Evolutionary conservation across 2,113 vertebrate genomes (phyloP).

Genomic region (Aspiorhynchus laticeps): DNA sequence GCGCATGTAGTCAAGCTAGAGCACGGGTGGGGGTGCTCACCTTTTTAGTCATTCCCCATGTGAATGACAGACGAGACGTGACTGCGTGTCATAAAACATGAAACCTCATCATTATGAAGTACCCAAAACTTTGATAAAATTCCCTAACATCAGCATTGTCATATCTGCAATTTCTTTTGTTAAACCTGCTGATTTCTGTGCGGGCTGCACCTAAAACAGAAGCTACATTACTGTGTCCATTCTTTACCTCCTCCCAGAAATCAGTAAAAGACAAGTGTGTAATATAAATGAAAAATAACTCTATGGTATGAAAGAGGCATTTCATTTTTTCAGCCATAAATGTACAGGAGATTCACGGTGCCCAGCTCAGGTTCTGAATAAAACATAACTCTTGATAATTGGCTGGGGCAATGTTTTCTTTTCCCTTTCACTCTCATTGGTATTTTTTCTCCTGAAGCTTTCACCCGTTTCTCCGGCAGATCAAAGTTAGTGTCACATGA

Average conservation of each 20-base stretch:
- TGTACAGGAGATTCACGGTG: constrained; percentile 57
- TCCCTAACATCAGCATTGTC: constrained; percentile 9
- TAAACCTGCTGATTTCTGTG: neutral
- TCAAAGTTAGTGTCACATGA: constrained; percentile 77
- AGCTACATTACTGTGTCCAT: constrained; percentile 15
- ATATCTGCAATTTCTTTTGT: neutral
- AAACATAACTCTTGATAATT: constrained; percentile 72
- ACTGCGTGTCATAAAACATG: constrained; percentile 1
- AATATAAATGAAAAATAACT: constrained; percentile 51
- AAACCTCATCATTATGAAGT: neutral
- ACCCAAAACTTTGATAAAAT: neutral
- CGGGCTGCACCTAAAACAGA: constrained; percentile 6
- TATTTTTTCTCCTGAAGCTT: constrained; percentile 75
- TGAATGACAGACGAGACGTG: neutral
- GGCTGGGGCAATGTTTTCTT: constrained; percentile 64
- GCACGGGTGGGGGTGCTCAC: constrained; percentile 9
- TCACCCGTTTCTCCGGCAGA: constrained; percentile 70
- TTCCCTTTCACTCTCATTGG: constrained; percentile 70
- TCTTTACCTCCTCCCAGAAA: constrained; percentile 16
- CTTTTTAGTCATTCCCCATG: neutral
- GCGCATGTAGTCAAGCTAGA: constrained; percentile 43
- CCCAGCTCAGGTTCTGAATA: constrained; percentile 59
- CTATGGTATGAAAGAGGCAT: constrained; percentile 42
- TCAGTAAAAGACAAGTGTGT: constrained; percentile 31
- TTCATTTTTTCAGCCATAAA: constrained; percentile 46